These are phyloP conservation scores for Geranospiza caerulescens DNA, from an alignment of 2,797 vertebrate species.

Conservation along the genomic window DNA sequence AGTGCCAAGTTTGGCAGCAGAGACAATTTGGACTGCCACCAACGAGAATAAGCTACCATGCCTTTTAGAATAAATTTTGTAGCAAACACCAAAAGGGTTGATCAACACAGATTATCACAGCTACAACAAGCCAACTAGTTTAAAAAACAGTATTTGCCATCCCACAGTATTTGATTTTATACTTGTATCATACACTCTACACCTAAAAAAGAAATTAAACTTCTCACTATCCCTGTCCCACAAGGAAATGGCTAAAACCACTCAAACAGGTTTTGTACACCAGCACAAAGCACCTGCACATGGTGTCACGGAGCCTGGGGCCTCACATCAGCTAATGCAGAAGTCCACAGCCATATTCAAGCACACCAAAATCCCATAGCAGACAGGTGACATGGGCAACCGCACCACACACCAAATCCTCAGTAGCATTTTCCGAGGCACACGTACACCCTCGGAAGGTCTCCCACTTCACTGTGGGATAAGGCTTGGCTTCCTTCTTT, in stretches of 20 bases:
- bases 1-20: conserved; percentile 68
- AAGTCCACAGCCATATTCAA: not conserved
- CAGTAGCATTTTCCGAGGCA: not conserved
- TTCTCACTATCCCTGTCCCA: not conserved
- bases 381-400: not conserved
- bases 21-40: conserved; percentile 44
- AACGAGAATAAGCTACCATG: conserved; percentile 58
- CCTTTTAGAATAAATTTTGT: conserved; percentile 62
- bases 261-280: not conserved
- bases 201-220: not conserved
- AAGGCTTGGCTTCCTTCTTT: not conserved
- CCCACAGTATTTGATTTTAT: conserved; percentile 42
- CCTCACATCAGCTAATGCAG: not conserved
- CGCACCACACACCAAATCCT: not conserved
- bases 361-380: not conserved
- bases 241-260: not conserved
- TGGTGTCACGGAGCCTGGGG: not conserved
- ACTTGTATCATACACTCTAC: not conserved
- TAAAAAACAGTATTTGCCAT: conserved; percentile 54
- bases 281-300: not conserved
- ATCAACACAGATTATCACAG: conserved; percentile 72
- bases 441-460: not conserved
- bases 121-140: conserved; percentile 61
- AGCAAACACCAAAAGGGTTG: conserved; percentile 71
- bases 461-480: not conserved